A percentile compares a stretch with the other conserved stretches of the same genome.
These are phyloP conservation scores for Lepidochitona cinerea DNA, from an alignment of 2,888 invertebrate species.

Conservation along the genomic window DNA sequence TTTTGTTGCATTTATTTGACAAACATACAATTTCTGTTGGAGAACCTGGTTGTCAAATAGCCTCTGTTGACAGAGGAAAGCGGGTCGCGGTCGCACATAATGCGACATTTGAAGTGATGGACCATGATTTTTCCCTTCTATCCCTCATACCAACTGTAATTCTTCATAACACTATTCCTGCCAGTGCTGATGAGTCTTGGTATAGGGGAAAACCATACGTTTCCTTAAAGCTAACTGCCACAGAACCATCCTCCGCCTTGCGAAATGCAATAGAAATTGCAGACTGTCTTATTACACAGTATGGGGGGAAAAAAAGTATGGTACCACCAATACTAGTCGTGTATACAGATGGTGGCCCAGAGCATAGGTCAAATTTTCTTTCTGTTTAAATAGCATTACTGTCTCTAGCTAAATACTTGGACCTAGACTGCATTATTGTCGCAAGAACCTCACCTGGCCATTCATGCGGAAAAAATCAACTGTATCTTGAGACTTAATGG, in stretches of 20 bases:
- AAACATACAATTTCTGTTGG: not conserved
- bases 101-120: not conserved
- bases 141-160: not conserved
- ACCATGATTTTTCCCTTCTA: not conserved
- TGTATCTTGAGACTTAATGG: not conserved
- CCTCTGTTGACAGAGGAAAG: not conserved
- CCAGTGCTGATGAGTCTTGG: not conserved
- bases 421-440: not conserved
- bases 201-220: not conserved
- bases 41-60: not conserved
- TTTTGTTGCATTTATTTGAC: not conserved
- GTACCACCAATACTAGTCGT: not conserved
- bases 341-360: constrained; percentile 1
- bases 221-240: not conserved
- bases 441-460: not conserved
- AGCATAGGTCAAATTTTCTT: not conserved
- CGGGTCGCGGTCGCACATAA: not conserved
- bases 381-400: not conserved
- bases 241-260: not conserved
- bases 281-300: not conserved
- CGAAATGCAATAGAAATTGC: not conserved
- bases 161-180: not conserved
- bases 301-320: not conserved
- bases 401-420: not conserved
- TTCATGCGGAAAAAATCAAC: not conserved